Evolutionary conservation across 2,888 invertebrate genomes (phyloP).

Genomic region (Panzeria rudis): DNA sequence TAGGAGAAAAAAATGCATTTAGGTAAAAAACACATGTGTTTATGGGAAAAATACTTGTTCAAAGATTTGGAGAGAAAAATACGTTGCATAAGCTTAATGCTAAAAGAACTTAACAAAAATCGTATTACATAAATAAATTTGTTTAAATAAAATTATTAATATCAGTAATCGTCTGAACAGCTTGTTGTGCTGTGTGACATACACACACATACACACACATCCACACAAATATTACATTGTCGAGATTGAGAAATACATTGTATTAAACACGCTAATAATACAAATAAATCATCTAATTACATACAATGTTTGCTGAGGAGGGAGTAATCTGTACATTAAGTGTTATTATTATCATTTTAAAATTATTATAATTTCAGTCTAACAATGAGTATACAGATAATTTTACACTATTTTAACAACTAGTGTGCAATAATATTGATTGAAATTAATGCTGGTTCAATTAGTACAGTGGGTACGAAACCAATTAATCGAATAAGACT

Average conservation of each 20-base stretch:
- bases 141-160: slow-evolving; percentile 62
- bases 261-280: not conserved
- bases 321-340: not conserved
- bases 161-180: slow-evolving; percentile 15
- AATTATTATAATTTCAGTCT: slow-evolving; percentile 49
- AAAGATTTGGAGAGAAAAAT: no score
- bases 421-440: not conserved
- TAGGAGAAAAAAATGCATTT: not conserved
- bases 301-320: not conserved
- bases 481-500: not conserved
- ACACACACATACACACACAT: not conserved
- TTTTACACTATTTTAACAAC: slow-evolving; percentile 19
- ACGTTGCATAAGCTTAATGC: not conserved
- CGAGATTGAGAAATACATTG: slow-evolving; percentile 10
- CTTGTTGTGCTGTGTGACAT: not conserved
- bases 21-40: slow-evolving; percentile 64
- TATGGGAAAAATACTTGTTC: slow-evolving; percentile 62
- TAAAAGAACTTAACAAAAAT: slow-evolving; percentile 20
- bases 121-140: slow-evolving; percentile 52
- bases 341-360: slow-evolving; percentile 23
- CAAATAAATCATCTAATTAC: slow-evolving; percentile 53
- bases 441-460: not conserved
- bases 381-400: slow-evolving; percentile 19
- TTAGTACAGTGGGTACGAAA: not conserved
- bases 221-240: no score